These are phyloP conservation scores for Macropus fuliginosus DNA, from an alignment of 2,797 vertebrate genomes.

Conservation along the genomic window DNA sequence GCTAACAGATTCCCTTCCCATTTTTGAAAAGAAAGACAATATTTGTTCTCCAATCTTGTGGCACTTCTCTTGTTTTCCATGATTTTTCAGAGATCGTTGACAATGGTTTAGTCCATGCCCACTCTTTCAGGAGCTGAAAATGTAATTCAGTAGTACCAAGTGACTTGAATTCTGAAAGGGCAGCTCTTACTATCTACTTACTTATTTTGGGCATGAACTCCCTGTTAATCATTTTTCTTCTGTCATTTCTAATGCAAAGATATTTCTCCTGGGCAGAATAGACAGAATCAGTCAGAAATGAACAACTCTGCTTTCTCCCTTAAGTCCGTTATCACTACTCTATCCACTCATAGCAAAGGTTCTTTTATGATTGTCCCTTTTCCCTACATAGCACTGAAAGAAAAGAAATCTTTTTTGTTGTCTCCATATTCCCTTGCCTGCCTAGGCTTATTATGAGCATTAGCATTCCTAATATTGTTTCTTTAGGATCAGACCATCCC, in stretches of 20 bases:
- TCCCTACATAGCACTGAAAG: background rate
- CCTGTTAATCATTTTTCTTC: background rate
- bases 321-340: background rate
- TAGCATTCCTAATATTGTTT: background rate
- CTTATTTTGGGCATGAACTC: background rate
- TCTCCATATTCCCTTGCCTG: background rate
- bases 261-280: background rate
- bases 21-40: background rate
- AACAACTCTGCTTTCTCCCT: background rate
- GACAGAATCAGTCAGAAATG: background rate
- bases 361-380: background rate
- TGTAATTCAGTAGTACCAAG: background rate
- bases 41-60: background rate
- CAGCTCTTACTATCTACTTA: background rate
- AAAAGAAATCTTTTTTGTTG: background rate
- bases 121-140: background rate
- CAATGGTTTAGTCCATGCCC: background rate
- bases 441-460: background rate
- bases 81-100: background rate
- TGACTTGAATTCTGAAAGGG: background rate
- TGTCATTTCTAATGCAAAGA: background rate
- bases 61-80: background rate
- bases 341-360: background rate
- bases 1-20: background rate
- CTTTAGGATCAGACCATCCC: background rate